Evolutionary conservation across 2,888 invertebrate species (phyloP), one percentile per base, ranked within the genome.

Genomic region (Laothoe populi): DNA sequence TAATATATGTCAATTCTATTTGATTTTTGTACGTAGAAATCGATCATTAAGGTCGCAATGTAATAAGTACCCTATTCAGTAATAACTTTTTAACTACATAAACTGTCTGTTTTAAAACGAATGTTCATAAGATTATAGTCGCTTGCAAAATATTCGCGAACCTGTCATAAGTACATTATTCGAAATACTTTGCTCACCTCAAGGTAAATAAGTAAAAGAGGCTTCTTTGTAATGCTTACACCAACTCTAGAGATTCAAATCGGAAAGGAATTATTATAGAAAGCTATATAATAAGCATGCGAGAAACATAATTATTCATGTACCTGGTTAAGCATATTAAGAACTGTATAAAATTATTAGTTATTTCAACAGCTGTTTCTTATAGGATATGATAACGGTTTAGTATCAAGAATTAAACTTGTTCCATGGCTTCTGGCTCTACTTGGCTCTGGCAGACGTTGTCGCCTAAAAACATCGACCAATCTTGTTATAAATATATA

Each of bases 291-390:
- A 19, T 21, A n/a, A n/a, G 21, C 10, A 46, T 5, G 46, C 21
- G n/a, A n/a, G n/a, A n/a, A n/a, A n/a, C n/a, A n/a, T n/a, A n/a
- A n/a, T n/a, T n/a, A n/a, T n/a, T n/a, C n/a, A n/a, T n/a, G n/a
- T n/a, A n/a, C n/a, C n/a, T n/a, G n/a, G n/a, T n/a, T n/a, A n/a
- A 46, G 0, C 23, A 11, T 23, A 46, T 21, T 46, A 21, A 46
- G 3, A 11, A 46, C 11, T 21, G 11, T 8, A 46, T n/a, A 16
- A 11, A 21, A 45, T 24, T 44, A 26, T 24, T n/a, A 48, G n/a
- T 23, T 48, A 48, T 24, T 48, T 24, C 48, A 48, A 26, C 13
- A 13, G 48, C 24, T 24, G 24, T 48, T 31, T 48, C n/a, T 7
- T 26, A 23, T n/a, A 5, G 13, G 10, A 24, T 13, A 48, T 21